Conservation (phyloP, 2,888 invertebrate species). For the Hydropsyche betteni region DNA sequence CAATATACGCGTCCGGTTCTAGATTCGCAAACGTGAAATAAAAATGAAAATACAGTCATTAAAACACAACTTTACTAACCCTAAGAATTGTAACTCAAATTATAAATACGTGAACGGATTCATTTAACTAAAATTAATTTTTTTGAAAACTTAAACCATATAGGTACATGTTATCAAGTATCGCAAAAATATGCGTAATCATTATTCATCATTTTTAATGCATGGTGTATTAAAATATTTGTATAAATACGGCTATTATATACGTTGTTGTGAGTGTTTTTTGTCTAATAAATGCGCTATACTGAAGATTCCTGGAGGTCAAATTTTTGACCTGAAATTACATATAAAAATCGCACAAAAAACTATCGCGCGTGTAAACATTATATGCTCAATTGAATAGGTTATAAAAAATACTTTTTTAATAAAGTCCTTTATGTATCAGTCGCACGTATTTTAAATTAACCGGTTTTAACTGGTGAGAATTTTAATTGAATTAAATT, state of each 20-base stretch:
- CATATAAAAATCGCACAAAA: background rate
- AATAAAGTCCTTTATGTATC: too few species aligned
- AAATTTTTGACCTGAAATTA: conserved; percentile 26
- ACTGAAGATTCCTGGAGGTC: background rate
- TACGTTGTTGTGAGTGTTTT: background rate
- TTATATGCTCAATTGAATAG: too few species aligned
- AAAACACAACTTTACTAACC: conserved; percentile 16
- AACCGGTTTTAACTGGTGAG: too few species aligned
- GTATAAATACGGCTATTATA: conserved; percentile 13
- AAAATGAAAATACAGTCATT: background rate
- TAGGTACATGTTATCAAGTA: too few species aligned
- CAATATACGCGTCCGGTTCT: too few species aligned
- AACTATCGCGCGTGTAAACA: background rate
- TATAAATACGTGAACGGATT: conserved; percentile 1
- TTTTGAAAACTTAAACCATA: background rate
- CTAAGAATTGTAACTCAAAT: conserved; percentile 6
- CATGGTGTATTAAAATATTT: background rate
- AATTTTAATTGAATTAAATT: too few species aligned
- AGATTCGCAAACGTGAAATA: too few species aligned
- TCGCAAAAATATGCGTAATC: too few species aligned
- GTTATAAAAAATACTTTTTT: too few species aligned
- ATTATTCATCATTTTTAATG: background rate
- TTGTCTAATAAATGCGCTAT: background rate
- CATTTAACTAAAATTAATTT: conserved; percentile 8
- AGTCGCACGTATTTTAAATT: too few species aligned